phyloP scores from a whole-genome alignment of 1,140 invertebrate species.

The Cataglyphis hispanica region DNA sequence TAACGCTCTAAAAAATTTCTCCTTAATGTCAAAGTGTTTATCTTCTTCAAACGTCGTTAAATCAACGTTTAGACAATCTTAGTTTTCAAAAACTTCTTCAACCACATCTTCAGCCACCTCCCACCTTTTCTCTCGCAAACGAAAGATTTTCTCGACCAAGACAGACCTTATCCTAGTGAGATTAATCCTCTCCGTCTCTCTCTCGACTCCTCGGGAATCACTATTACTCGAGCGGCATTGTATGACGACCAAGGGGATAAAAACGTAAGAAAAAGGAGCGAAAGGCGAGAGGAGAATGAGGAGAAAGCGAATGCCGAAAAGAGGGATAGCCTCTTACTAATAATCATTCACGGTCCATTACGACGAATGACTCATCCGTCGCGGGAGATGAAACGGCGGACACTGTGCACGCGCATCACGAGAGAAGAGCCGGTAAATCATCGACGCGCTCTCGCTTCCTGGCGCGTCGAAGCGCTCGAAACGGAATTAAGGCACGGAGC shows the following conservation, averaged over 20 bases:
- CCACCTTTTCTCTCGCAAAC: not conserved
- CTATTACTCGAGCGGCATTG: slow-evolving; percentile 2
- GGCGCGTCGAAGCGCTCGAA: not conserved
- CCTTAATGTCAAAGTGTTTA: slow-evolving; percentile 41
- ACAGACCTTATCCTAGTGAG: slow-evolving; percentile 63
- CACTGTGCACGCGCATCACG: slow-evolving; percentile 9
- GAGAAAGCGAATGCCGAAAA: not conserved
- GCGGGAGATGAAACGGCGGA: slow-evolving; percentile 56
- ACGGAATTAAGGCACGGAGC: slow-evolving; percentile 52
- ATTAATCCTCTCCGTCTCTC: slow-evolving; percentile 65
- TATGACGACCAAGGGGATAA: not conserved
- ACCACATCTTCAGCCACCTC: slow-evolving; percentile 1
- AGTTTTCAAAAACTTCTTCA: slow-evolving; percentile 5
- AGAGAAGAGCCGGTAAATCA: slow-evolving; percentile 68
- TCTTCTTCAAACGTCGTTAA: slow-evolving; percentile 21
- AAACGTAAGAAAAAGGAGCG: not conserved
- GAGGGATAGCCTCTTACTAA: slow-evolving; percentile 65
- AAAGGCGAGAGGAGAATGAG: not conserved
- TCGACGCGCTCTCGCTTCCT: slow-evolving; percentile 47
- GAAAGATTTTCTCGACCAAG: slow-evolving; percentile 4
- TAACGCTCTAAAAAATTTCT: slow-evolving; percentile 33
- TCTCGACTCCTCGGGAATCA: slow-evolving; percentile 48
- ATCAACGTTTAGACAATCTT: slow-evolving; percentile 24
- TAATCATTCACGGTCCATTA: slow-evolving; percentile 77
- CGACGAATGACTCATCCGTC: slow-evolving; percentile 71